These are phyloP conservation scores for Oenanthe melanoleuca DNA, from an alignment of 2,113 vertebrate genomes.

Conservation along the genomic window DNA sequence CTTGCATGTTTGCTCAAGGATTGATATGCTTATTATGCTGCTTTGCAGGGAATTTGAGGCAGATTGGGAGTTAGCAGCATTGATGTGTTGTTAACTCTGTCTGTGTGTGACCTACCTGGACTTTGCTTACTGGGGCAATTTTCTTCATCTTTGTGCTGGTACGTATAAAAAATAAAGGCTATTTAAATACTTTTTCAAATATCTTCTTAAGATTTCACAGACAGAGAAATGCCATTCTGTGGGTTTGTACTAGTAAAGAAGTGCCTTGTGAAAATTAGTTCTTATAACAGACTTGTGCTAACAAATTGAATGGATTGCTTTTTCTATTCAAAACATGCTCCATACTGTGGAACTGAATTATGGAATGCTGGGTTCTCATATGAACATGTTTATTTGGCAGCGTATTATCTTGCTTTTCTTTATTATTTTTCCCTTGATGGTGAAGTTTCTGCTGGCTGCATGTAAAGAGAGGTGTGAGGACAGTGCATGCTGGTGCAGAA, in stretches of 20 bases:
- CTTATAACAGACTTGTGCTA: neutral
- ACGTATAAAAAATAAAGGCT: conserved; percentile 1
- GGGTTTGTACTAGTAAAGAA: neutral
- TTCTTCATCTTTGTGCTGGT: neutral
- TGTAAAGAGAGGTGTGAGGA: neutral
- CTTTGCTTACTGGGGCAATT: neutral
- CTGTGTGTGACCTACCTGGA: neutral
- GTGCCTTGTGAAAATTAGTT: neutral
- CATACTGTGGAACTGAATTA: neutral
- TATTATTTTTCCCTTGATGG: neutral
- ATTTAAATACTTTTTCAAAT: neutral
- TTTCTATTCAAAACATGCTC: neutral
- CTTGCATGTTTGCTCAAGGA: neutral
- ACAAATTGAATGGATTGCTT: neutral
- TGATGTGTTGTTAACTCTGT: neutral
- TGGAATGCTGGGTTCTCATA: neutral
- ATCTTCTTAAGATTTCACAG: neutral
- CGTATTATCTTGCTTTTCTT: neutral
- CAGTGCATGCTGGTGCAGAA: neutral
- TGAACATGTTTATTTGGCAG: neutral
- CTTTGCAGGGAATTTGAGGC: neutral
- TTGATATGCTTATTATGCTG: neutral
- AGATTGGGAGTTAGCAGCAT: neutral
- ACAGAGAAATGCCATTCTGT: neutral
- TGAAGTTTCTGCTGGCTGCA: fast-evolving